phyloP scores from a whole-genome alignment of 1,140 invertebrate species.

The Aricia agestis region DNA sequence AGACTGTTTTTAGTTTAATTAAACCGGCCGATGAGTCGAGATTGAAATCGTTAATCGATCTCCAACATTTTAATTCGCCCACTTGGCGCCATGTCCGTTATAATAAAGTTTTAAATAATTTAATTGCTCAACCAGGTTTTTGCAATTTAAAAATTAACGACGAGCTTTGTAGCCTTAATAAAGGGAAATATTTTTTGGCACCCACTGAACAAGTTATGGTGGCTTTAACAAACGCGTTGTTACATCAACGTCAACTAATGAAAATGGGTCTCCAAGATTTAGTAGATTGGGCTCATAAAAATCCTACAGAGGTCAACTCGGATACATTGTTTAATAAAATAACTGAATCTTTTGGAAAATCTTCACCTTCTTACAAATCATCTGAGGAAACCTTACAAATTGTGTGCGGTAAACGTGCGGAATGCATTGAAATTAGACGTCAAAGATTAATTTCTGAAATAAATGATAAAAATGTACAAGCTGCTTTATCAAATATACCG shows the following conservation, averaged over 20 bases:
- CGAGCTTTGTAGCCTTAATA: slow-evolving; percentile 18
- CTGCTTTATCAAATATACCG: slow-evolving; percentile 16
- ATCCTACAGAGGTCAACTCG: not conserved
- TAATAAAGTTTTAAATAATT: slow-evolving; percentile 18
- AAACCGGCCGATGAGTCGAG: slow-evolving; percentile 22
- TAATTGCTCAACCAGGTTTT: slow-evolving; percentile 21
- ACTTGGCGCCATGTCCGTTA: slow-evolving; percentile 25
- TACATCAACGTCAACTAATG: slow-evolving; percentile 23
- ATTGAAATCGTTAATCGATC: slow-evolving; percentile 20
- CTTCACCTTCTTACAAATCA: slow-evolving; percentile 21
- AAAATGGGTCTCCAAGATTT: slow-evolving; percentile 18
- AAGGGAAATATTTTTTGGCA: slow-evolving; percentile 26
- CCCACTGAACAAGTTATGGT: slow-evolving; percentile 19
- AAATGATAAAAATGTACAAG: slow-evolving; percentile 23
- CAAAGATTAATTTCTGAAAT: slow-evolving; percentile 23
- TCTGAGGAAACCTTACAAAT: slow-evolving; percentile 24
- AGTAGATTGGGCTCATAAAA: slow-evolving; percentile 22
- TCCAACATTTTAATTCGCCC: slow-evolving; percentile 26
- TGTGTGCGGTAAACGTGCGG: slow-evolving; percentile 23
- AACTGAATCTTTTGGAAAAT: slow-evolving; percentile 13
- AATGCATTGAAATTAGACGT: slow-evolving; percentile 27
- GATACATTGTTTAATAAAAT: slow-evolving; percentile 24
- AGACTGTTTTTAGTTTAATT: too few species aligned
- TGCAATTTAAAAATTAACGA: slow-evolving; percentile 29
- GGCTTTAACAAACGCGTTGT: slow-evolving; percentile 16